These are phyloP conservation scores for Heterotilapia buettikoferi DNA, from an alignment of 2,113 vertebrate species.

Conservation along the genomic window DNA sequence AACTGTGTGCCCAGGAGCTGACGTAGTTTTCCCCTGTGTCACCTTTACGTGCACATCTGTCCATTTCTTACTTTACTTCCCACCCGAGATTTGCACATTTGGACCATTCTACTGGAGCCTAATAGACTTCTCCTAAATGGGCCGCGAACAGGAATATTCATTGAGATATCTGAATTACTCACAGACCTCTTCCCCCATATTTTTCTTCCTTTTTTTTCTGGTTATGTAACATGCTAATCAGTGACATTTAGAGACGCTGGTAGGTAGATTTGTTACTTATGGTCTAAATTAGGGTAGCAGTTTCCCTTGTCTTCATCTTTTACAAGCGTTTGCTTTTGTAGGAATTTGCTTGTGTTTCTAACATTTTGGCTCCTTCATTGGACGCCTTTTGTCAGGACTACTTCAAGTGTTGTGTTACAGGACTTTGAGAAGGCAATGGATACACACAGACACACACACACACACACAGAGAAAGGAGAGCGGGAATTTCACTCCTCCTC, in stretches of 20 bases:
- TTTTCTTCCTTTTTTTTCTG: neutral
- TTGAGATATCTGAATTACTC: neutral
- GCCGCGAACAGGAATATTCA: neutral
- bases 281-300: neutral
- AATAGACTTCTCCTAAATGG: neutral
- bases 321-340: neutral
- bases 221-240: neutral
- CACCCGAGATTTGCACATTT: neutral
- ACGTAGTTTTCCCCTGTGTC: slow-evolving; percentile 32
- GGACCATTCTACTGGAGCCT: neutral
- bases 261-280: neutral
- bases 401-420: slow-evolving; percentile 49
- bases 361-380: neutral
- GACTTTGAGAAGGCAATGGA: neutral
- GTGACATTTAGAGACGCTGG: neutral
- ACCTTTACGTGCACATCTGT: neutral
- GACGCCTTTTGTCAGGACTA: neutral
- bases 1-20: slow-evolving; percentile 34
- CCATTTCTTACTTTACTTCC: neutral
- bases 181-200: neutral
- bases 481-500: slow-evolving; percentile 14
- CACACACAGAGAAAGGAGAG: neutral
- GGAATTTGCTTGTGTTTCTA: neutral
- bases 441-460: neutral
- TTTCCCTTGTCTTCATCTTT: neutral